Conservation (phyloP, 2,113 vertebrate species). For the Uria lomvia region DNA sequence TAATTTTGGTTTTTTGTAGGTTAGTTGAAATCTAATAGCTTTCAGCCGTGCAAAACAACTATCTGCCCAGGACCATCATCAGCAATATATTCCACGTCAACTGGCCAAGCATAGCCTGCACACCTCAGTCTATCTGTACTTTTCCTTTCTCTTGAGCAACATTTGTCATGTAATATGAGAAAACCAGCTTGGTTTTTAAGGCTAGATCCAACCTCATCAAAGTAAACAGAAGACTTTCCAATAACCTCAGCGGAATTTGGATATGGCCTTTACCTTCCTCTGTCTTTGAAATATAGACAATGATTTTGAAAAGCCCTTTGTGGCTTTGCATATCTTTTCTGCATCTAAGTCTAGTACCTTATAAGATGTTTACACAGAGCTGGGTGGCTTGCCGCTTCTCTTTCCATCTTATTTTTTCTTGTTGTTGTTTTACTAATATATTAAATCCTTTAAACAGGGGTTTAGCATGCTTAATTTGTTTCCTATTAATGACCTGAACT, state of each 20-base stretch:
- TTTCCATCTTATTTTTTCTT: neutral
- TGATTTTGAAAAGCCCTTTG: neutral
- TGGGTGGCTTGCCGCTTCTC: neutral
- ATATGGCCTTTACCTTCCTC: neutral
- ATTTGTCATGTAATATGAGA: constrained; percentile 8
- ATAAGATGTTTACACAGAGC: neutral
- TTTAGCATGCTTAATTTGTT: neutral
- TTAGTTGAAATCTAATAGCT: neutral
- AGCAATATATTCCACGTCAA: neutral
- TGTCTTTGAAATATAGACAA: neutral
- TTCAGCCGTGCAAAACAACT: neutral
- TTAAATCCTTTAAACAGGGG: neutral
- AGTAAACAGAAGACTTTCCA: constrained; percentile 30
- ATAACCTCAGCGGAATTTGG: neutral
- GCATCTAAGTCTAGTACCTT: neutral
- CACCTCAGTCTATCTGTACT: constrained; percentile 10
- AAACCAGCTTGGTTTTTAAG: neutral
- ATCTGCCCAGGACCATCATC: neutral
- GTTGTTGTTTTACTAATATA: neutral
- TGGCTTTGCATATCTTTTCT: neutral
- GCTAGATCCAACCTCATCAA: neutral
- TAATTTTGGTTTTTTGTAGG: neutral
- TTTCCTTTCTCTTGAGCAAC: constrained; percentile 12
- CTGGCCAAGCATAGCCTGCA: neutral
- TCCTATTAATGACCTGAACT: neutral